Evolutionary conservation across 2,888 invertebrate species (phyloP).

Genomic region (Oxystoma pomonae): DNA sequence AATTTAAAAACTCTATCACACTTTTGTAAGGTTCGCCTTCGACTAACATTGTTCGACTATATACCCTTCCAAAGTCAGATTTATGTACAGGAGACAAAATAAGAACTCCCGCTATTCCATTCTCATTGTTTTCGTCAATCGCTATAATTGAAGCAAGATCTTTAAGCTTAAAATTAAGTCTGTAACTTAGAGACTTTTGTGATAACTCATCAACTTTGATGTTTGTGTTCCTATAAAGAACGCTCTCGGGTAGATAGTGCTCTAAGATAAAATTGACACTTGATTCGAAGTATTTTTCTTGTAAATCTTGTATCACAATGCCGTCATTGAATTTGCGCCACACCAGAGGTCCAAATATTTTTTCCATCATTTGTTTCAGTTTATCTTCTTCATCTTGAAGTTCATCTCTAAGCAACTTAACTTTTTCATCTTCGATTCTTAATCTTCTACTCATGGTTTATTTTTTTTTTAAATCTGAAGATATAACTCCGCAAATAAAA

Average conservation of each 20-base stretch:
- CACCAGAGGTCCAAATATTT: slow-evolving; percentile 38
- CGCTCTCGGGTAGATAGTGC: slow-evolving; percentile 36
- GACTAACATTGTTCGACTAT: slow-evolving; percentile 36
- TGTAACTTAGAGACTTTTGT: slow-evolving; percentile 34
- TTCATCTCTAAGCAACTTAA: slow-evolving; percentile 36
- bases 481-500: too few relatives aligned
- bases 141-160: slow-evolving; percentile 41
- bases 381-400: slow-evolving; percentile 40
- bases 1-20: slow-evolving; percentile 34
- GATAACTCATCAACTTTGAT: slow-evolving; percentile 39
- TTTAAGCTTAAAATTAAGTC: slow-evolving; percentile 35
- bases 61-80: slow-evolving; percentile 39
- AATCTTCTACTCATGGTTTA: slow-evolving; percentile 37
- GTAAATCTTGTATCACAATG: slow-evolving; percentile 40
- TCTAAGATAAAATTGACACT: slow-evolving; percentile 37
- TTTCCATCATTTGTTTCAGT: slow-evolving; percentile 30
- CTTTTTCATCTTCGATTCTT: slow-evolving; percentile 37
- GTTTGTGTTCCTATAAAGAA: slow-evolving; percentile 40
- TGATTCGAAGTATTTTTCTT: slow-evolving; percentile 34
- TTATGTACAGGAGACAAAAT: slow-evolving; percentile 38
- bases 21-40: slow-evolving; percentile 40
- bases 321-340: slow-evolving; percentile 39
- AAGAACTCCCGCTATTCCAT: slow-evolving; percentile 37
- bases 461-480: slow-evolving; percentile 6
- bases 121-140: slow-evolving; percentile 31